A percentile compares a stretch with the other conserved stretches of the same genome.
Evolutionary conservation across 2,797 vertebrate genomes (phyloP).

Genomic region (Huso huso): DNA sequence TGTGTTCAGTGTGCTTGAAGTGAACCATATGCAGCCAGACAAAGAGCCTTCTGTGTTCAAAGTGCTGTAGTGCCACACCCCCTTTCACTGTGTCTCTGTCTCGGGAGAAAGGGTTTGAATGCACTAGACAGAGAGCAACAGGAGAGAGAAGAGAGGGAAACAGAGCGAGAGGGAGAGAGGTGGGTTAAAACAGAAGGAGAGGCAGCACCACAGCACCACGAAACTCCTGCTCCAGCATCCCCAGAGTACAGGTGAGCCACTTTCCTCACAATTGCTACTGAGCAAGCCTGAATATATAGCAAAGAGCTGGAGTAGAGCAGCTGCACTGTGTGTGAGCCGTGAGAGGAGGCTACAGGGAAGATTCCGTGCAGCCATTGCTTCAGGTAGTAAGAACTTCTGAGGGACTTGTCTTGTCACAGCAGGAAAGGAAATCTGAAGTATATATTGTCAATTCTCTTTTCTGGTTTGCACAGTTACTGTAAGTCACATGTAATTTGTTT

Average conservation of each 20-base stretch:
- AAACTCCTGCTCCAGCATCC: neutral
- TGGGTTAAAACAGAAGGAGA: conserved; percentile 11
- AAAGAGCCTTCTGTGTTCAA: conserved; percentile 72
- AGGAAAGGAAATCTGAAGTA: too few species aligned
- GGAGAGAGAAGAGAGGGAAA: conserved; percentile 25
- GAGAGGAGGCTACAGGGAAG: too few species aligned
- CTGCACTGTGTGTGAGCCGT: too few species aligned
- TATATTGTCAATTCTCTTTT: too few species aligned
- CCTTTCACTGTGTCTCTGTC: conserved; percentile 47
- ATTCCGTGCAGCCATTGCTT: too few species aligned
- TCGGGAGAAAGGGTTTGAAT: conserved; percentile 11
- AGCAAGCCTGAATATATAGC: neutral
- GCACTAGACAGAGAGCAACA: conserved; percentile 1
- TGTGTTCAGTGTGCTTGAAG: conserved; percentile 75
- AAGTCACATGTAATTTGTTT: too few species aligned
- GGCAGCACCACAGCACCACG: neutral
- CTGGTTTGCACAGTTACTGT: too few species aligned
- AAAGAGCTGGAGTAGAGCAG: too few species aligned
- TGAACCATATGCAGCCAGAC: conserved; percentile 76
- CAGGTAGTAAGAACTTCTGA: too few species aligned
- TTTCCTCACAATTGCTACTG: neutral
- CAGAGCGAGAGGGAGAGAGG: conserved; percentile 9
- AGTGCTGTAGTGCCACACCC: conserved; percentile 46
- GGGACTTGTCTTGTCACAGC: too few species aligned
- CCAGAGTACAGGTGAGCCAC: conserved; percentile 33